Evolutionary conservation across 2,797 vertebrate genomes (phyloP).

Genomic region (Falco peregrinus): DNA sequence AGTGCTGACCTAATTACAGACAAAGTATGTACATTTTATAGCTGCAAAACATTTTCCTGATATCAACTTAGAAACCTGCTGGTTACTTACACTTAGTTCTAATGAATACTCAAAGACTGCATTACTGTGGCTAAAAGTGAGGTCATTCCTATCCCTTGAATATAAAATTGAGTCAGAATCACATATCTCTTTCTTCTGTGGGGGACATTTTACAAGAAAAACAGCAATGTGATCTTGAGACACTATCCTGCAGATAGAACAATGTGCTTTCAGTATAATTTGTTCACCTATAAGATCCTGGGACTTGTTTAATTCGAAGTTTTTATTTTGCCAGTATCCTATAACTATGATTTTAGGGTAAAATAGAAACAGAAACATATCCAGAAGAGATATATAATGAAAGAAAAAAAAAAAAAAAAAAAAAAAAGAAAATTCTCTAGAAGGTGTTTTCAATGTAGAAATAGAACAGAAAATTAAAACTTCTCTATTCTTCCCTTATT

Average conservation of each 20-base stretch:
- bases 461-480: too few relatives aligned
- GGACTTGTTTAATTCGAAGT: not conserved
- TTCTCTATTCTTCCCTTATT: not conserved
- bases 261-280: not conserved
- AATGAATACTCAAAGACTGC: not conserved
- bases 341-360: not conserved
- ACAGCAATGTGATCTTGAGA: not conserved
- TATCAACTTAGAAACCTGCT: not conserved
- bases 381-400: not conserved
- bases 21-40: not conserved
- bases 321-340: not conserved
- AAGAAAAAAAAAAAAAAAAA: not conserved
- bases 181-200: not conserved
- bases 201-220: not conserved
- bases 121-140: not conserved
- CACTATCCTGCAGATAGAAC: not conserved
- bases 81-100: not conserved
- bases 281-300: not conserved
- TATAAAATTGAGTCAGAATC: not conserved
- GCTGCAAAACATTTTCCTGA: not conserved
- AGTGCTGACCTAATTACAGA: not conserved
- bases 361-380: not conserved
- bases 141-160: not conserved
- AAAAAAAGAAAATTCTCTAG: too few relatives aligned
- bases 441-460: too few relatives aligned